Evolutionary conservation across 1,140 invertebrate species (phyloP), one percentile per base, ranked within the genome.

Genomic region (Ylistrum balloti): DNA sequence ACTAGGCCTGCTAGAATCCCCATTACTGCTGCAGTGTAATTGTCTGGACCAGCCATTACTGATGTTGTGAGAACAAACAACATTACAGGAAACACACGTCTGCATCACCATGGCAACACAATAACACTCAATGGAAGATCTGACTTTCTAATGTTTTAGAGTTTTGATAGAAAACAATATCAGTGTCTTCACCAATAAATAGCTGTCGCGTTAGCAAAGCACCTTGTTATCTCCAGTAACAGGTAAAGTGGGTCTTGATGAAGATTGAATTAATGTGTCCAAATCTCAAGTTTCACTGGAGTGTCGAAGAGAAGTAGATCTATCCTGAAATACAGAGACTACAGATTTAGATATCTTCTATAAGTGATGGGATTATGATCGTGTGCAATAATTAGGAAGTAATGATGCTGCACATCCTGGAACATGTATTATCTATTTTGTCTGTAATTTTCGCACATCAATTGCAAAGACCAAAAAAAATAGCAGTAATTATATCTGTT

Each of bases 151-250:
- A 28, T 41, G 87, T 41, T 87, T 45, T 87, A 87, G 34, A 38
- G 87, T 87, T 87, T 87, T 28, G 87, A 87, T 38, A 45, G 45
- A 45, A 87, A 45, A 87, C 45, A 41, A 87, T 87, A 87, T 87
- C 87, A 41, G 15, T 87, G 45, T 41, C 35, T 41, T 22, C 32
- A 87, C 45, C 87, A 87, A 45, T 45, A 41, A 45, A 87, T 45
- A 87, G 17, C 45, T 38, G 56, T 74, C 56, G 22, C 28, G 56
- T 74, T 74, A 74, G 56, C 17, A 28, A 74, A 74, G 22, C 56
- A 74, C 13, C 22, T 74, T n/a, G 9, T n/a, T 74, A 74, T 74
- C 56, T 28, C n/a, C 22, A 74, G 22, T 74, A 38, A 33, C 28
- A 33, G 22, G 33, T 35, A 17, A 45, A 32, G n/a, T 38, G 87